A percentile compares a stretch with the other conserved stretches of the same genome.
Evolutionary conservation across 2,797 vertebrate species (phyloP).

Genomic region (Calcarius lapponicus): DNA sequence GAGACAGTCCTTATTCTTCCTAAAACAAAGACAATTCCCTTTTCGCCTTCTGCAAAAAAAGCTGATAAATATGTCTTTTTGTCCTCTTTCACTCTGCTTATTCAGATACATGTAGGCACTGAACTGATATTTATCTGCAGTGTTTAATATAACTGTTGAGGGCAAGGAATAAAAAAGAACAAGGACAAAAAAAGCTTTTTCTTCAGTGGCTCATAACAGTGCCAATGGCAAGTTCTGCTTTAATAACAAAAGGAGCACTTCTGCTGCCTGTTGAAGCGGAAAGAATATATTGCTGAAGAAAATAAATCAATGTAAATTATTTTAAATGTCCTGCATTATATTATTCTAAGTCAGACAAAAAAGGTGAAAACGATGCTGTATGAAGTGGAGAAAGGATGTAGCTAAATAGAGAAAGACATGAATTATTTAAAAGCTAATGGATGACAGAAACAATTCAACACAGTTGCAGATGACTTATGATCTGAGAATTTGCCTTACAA

Average conservation of each 20-base stretch:
- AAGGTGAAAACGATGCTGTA: neutral
- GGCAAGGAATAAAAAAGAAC: neutral
- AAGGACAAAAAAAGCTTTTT: neutral
- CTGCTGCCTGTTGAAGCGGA: constrained; percentile 28
- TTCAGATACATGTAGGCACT: neutral
- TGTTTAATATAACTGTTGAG: neutral
- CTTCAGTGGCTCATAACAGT: neutral
- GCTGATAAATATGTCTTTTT: neutral
- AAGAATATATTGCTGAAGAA: constrained; percentile 1
- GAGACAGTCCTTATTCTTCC: neutral
- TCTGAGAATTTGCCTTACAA: constrained; percentile 23
- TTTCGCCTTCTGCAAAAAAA: neutral
- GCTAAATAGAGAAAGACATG: neutral
- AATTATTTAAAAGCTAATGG: constrained; percentile 30
- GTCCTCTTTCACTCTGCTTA: neutral
- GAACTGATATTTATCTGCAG: neutral
- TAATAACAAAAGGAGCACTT: neutral
- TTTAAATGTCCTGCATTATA: constrained; percentile 14
- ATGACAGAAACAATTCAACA: constrained; percentile 17
- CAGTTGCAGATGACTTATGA: neutral
- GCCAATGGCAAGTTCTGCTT: neutral
- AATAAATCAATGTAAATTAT: constrained; percentile 40
- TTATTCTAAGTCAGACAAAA: constrained; percentile 15
- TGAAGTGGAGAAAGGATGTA: neutral
- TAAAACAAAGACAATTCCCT: neutral